Evolutionary conservation across 2,797 vertebrate genomes (phyloP).

Genomic region (Caiman crocodilus): DNA sequence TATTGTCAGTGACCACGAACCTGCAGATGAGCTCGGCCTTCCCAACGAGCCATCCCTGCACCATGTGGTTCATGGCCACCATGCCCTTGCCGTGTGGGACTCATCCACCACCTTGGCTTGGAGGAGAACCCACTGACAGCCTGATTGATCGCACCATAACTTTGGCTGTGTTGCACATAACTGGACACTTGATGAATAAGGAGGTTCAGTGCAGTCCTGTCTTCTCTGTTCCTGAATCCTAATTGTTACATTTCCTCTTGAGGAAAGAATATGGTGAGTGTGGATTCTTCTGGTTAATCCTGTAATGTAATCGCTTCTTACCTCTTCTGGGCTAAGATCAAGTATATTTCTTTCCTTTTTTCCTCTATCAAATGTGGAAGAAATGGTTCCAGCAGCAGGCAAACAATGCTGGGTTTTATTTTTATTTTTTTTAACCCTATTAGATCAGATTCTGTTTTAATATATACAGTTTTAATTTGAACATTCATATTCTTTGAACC

Average conservation of each 20-base stretch:
- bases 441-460: neutral
- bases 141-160: too few relatives aligned
- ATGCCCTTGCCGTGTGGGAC: too few relatives aligned
- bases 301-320: neutral
- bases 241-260: neutral
- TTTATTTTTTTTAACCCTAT: neutral
- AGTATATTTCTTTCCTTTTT: neutral
- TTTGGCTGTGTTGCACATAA: too few relatives aligned
- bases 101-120: too few relatives aligned
- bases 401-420: neutral
- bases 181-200: too few relatives aligned
- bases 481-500: neutral
- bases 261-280: neutral
- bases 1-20: too few relatives aligned
- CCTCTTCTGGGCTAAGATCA: too few relatives aligned
- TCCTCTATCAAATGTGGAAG: neutral
- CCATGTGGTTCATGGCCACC: too few relatives aligned
- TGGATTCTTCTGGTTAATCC: neutral
- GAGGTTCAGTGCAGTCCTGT: too few relatives aligned
- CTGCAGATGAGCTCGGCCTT: too few relatives aligned
- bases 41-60: too few relatives aligned
- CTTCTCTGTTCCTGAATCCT: neutral
- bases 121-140: too few relatives aligned
- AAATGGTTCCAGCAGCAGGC: neutral
- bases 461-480: neutral